Evolutionary conservation across 2,888 invertebrate species (phyloP), one percentile per base, ranked within the genome.

Genomic region (Aricia artaxerxes): DNA sequence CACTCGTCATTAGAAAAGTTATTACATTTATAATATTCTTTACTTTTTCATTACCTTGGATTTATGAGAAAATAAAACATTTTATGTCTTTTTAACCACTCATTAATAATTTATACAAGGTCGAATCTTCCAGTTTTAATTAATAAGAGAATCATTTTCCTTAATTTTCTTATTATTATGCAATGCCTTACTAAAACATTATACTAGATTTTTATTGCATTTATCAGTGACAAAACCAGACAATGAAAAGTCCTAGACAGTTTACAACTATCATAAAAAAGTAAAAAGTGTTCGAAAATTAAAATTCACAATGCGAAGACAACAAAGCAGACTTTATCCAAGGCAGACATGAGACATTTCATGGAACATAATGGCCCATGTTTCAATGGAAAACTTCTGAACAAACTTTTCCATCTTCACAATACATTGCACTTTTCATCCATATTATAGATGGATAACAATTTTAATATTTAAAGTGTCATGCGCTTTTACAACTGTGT

Each of bases 371-470:
- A 73, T 78, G 61, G 60, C 7, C 57, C 35, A 75, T 31, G 78
- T 44, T 73, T 44, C 44, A 61, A 78, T 78, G 75, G 75, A 61
- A 75, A 79, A 61, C 78, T 78, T 73, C 60, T 16, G 31, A 60
- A 7, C 73, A n/a, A 78, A 78, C 73, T 78, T 78, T 61, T 13
- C 73, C 64, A 49, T 78, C 78, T 61, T 60, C 38, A 78, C 78
- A 78, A 73, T 78, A 40, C 53, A 57, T 31, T 38, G 49, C 57
- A 57, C 35, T 76, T 76, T 76, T 76, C 57, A 38, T 53, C 24
- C 78, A 7, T 44, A 40, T 5, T 40, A 5, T 40, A 40, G 40
- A 40, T 40, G 5, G 40, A 40, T 40, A n/a, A 40, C n/a, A 7
- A 24, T 75, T 75, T 49, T 11, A 49, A 75, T 49, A 78, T 60